phyloP scores from a whole-genome alignment of 1,140 invertebrate species.

The Rhizoglyphus robini region DNA sequence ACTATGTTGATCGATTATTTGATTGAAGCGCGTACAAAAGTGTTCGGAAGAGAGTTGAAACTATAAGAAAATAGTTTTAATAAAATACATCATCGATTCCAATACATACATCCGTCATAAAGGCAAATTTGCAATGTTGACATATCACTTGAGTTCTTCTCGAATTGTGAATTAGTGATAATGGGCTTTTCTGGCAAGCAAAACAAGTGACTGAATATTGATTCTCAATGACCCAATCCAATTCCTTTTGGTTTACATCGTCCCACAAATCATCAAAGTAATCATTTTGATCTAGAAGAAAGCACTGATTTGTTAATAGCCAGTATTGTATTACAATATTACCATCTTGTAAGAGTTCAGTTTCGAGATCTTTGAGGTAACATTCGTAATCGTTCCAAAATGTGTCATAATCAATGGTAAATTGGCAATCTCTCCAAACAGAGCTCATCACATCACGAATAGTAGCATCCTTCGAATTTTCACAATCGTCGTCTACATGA shows the following conservation, averaged over 20 bases:
- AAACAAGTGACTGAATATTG: constrained; percentile 7
- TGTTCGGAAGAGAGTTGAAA: not conserved
- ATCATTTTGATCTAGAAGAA: not conserved
- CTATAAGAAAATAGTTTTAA: too few relatives aligned
- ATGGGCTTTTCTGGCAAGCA: not conserved
- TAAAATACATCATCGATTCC: too few relatives aligned
- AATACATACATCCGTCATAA: too few relatives aligned
- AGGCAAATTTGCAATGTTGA: too few relatives aligned
- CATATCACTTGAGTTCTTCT: too few relatives aligned
- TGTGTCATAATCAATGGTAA: not conserved
- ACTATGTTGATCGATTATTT: not conserved
- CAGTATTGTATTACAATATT: too few relatives aligned
- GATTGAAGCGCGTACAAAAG: not conserved
- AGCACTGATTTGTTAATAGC: not conserved
- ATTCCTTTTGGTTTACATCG: not conserved
- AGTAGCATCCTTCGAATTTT: not conserved
- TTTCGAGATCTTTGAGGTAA: not conserved
- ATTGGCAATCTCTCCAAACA: not conserved
- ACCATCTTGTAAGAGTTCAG: not conserved
- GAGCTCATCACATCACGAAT: not conserved
- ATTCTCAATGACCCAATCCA: not conserved
- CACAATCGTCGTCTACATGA: not conserved
- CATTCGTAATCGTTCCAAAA: not conserved
- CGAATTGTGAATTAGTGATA: too few relatives aligned
- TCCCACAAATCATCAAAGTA: not conserved